phyloP scores from a whole-genome alignment of 2,888 invertebrate species.

The Sabellastarte sp. region DNA sequence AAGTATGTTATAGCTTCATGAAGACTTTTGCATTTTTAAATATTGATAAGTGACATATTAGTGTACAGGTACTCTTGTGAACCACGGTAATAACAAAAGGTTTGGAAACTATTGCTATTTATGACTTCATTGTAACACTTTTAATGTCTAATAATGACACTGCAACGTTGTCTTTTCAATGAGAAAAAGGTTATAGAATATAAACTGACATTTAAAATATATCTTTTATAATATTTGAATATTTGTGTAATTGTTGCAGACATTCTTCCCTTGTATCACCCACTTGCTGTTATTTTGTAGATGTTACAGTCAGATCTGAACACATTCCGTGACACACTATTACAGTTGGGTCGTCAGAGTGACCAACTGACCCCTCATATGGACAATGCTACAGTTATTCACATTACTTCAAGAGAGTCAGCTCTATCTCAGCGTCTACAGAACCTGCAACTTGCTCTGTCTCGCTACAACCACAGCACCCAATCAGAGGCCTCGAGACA shows the following conservation, averaged over 20 bases:
- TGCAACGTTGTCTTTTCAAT: too few relatives aligned
- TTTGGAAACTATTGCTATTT: not conserved
- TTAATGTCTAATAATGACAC: too few relatives aligned
- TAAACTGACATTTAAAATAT: too few relatives aligned
- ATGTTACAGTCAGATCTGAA: conserved; percentile 43
- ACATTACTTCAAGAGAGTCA: conserved; percentile 44
- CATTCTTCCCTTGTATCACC: too few relatives aligned
- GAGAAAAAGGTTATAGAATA: too few relatives aligned
- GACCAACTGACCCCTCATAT: conserved; percentile 45
- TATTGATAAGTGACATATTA: too few relatives aligned
- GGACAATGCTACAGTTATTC: conserved; percentile 44
- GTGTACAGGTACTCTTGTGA: too few relatives aligned
- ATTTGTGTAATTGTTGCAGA: too few relatives aligned
- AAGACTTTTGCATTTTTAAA: too few relatives aligned
- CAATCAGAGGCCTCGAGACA: conserved; percentile 40
- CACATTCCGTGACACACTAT: conserved; percentile 38
- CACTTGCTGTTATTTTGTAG: conserved; percentile 35
- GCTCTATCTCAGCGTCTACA: conserved; percentile 44
- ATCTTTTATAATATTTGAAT: too few relatives aligned
- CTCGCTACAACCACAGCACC: conserved; percentile 37
- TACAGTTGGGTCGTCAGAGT: conserved; percentile 61
- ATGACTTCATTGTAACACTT: not conserved
- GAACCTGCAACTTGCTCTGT: conserved; percentile 40
- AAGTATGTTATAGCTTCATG: too few relatives aligned
- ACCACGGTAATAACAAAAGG: too few relatives aligned